phyloP scores from a whole-genome alignment of 2,888 invertebrate genomes.

The Leptinotarsa rubiginosa region DNA sequence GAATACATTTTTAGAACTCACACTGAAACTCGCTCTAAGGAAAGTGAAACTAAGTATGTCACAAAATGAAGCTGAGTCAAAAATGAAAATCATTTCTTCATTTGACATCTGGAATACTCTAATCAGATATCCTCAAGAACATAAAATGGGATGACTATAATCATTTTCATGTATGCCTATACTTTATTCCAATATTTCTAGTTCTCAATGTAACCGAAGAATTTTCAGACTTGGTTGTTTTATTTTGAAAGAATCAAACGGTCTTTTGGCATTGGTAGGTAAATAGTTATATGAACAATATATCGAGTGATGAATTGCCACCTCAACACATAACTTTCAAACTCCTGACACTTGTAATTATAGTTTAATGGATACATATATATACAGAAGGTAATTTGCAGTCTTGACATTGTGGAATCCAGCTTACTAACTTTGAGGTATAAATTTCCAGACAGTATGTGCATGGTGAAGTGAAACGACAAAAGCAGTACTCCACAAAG shows the following conservation, averaged over 20 bases:
- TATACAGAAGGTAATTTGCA: conserved; percentile 10
- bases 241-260: not conserved
- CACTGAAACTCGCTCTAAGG: too few species aligned
- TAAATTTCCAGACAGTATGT: conserved; percentile 5
- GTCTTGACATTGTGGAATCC: conserved; percentile 1
- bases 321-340: not conserved
- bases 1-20: too few species aligned
- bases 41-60: too few species aligned
- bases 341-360: conserved; percentile 6
- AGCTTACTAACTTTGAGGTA: conserved; percentile 1
- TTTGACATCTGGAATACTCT: too few species aligned
- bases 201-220: too few species aligned
- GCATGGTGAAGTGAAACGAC: not conserved
- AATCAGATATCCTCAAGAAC: too few species aligned
- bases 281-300: not conserved
- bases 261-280: not conserved
- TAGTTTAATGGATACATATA: conserved; percentile 7
- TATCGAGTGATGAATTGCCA: not conserved
- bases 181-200: too few species aligned
- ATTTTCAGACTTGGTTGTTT: too few species aligned
- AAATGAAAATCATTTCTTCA: too few species aligned
- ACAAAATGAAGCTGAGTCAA: too few species aligned
- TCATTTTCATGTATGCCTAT: too few species aligned
- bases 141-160: too few species aligned
- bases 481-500: conserved; percentile 2